Conservation (phyloP, 2,113 vertebrate genomes). For the Ia io region DNA sequence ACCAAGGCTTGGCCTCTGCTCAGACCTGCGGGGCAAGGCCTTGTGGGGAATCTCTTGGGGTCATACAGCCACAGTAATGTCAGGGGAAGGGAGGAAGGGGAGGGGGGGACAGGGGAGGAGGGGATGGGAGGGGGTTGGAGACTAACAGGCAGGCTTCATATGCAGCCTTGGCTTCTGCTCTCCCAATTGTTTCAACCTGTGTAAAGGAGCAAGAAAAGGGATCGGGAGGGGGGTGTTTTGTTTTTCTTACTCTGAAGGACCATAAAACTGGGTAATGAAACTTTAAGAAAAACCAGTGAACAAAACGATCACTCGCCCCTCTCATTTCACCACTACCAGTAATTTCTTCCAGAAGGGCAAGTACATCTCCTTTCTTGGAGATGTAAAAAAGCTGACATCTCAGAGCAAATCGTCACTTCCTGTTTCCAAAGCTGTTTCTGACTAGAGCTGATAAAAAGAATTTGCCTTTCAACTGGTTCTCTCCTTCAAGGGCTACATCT, state of each 20-base stretch:
- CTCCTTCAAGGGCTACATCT: conserved; percentile 78
- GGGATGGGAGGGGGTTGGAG: neutral
- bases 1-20: neutral
- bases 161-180: neutral
- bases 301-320: neutral
- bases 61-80: neutral
- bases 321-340: neutral
- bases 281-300: neutral
- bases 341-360: conserved; percentile 42
- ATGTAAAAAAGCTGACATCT: conserved; percentile 37
- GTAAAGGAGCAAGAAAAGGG: neutral
- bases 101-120: neutral
- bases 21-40: neutral
- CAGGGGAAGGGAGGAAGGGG: rapidly evolving
- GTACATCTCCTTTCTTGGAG: neutral
- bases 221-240: neutral
- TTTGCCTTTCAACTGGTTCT: conserved; percentile 71
- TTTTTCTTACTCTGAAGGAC: neutral
- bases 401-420: conserved; percentile 44
- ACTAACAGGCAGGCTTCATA: neutral
- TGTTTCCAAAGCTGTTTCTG: conserved; percentile 48
- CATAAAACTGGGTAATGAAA: conserved; percentile 19
- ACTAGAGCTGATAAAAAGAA: conserved; percentile 78
- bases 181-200: neutral
- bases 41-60: neutral